Percentiles rank a stretch among this genome's conserved stretches.
Conservation (phyloP, 92 coral and sea anemone genomes). For the Phenganax subtilis region DNA sequence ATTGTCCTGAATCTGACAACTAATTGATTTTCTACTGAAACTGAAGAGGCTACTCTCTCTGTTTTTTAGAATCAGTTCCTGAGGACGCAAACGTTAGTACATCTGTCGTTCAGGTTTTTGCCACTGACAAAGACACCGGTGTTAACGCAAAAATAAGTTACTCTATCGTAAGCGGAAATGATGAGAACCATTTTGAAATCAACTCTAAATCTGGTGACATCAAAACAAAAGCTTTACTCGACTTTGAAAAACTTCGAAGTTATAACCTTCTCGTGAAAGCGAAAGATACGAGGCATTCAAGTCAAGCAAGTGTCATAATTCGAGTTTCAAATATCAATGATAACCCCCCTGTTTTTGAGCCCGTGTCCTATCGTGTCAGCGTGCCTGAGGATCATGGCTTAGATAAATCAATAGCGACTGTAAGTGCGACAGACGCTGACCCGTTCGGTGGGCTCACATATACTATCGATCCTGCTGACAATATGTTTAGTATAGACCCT, state of each 20-base stretch:
- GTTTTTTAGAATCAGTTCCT: slow-evolving; percentile 47
- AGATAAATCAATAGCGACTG: slow-evolving; percentile 49
- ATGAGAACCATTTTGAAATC: slow-evolving; percentile 53
- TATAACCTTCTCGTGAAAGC: slow-evolving; percentile 65
- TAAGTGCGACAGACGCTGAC: slow-evolving; percentile 66
- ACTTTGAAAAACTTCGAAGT: slow-evolving; percentile 55
- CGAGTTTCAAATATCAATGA: slow-evolving; percentile 67
- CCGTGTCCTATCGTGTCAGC: slow-evolving; percentile 42
- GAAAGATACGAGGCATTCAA: slow-evolving; percentile 53
- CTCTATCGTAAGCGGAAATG: slow-evolving; percentile 66
- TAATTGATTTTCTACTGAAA: not conserved
- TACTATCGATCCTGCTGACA: slow-evolving; percentile 45
- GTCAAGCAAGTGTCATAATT: slow-evolving; percentile 46
- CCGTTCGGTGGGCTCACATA: slow-evolving; percentile 65
- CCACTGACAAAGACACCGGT: slow-evolving; percentile 68
- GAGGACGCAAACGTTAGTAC: slow-evolving; percentile 51
- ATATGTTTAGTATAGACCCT: slow-evolving; percentile 50
- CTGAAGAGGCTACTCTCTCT: not conserved
- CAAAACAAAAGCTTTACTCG: slow-evolving; percentile 54
- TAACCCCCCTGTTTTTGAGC: slow-evolving; percentile 57
- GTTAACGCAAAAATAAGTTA: slow-evolving; percentile 59
- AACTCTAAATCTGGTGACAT: slow-evolving; percentile 53
- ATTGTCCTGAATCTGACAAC: not conserved
- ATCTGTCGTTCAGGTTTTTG: slow-evolving; percentile 55
- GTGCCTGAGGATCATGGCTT: slow-evolving; percentile 62